These are phyloP conservation scores for Parapristionchus giblindavisi DNA, from an alignment of 2,888 invertebrate genomes.

Conservation along the genomic window DNA sequence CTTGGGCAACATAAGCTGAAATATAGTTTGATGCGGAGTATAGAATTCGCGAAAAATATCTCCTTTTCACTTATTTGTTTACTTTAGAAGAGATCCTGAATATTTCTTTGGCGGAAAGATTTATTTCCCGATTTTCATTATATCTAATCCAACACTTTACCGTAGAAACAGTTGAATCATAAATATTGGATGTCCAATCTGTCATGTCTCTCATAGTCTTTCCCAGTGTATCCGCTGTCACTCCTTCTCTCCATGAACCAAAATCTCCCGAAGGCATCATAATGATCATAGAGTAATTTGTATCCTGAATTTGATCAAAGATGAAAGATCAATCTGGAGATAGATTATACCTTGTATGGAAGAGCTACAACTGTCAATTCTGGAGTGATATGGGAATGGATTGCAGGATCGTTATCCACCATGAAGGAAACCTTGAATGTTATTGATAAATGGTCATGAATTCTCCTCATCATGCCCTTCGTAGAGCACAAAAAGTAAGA, in stretches of 20 bases:
- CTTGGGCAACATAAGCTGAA: constrained; percentile 48
- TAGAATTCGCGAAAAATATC: no score
- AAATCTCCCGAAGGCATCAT: constrained; percentile 24
- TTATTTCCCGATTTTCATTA: no score
- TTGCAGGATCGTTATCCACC: constrained; percentile 76
- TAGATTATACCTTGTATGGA: constrained; percentile 52
- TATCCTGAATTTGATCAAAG: constrained; percentile 8
- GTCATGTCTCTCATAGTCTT: neutral
- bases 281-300: constrained; percentile 6
- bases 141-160: no score
- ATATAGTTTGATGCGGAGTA: no score
- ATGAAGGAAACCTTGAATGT: constrained; percentile 79
- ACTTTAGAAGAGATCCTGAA: no score
- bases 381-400: constrained; percentile 70
- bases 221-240: constrained; percentile 6
- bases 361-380: constrained; percentile 48
- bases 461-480: neutral
- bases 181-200: no score
- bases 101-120: no score
- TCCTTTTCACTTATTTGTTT: no score
- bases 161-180: no score
- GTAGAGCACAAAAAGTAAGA: no score
- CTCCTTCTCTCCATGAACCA: neutral
- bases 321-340: no score
- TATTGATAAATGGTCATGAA: neutral